Conservation (phyloP, 2,113 vertebrate genomes). For the Xyliphius kryptos region DNA sequence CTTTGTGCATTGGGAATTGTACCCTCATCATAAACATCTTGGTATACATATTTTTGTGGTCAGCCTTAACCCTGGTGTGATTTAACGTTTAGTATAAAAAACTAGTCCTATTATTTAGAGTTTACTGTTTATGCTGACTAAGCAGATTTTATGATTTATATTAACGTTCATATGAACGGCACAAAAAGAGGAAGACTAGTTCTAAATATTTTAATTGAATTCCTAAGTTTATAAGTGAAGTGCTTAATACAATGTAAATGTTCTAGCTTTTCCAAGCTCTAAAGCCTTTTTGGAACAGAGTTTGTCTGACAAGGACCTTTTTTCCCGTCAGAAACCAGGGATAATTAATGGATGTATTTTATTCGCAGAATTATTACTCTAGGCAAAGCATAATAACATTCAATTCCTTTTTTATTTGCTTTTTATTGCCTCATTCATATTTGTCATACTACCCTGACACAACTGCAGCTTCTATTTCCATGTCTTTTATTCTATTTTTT, state of each 20-base stretch:
- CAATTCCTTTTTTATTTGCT: slow-evolving; percentile 39
- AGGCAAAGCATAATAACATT: slow-evolving; percentile 14
- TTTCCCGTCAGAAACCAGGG: slow-evolving; percentile 35
- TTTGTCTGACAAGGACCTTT: slow-evolving; percentile 32
- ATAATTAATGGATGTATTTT: slow-evolving; percentile 41
- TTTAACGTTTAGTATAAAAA: too few species aligned
- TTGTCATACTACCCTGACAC: slow-evolving; percentile 35
- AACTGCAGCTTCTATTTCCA: slow-evolving; percentile 35
- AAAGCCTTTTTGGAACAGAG: slow-evolving; percentile 31
- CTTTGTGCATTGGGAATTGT: not conserved
- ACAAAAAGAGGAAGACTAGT: too few species aligned
- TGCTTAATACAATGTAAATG: slow-evolving; percentile 39
- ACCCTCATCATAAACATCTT: not conserved
- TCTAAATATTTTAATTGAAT: too few species aligned
- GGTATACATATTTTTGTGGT: too few species aligned
- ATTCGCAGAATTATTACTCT: slow-evolving; percentile 42
- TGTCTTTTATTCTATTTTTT: slow-evolving; percentile 45
- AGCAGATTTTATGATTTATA: too few species aligned
- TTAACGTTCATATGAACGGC: too few species aligned
- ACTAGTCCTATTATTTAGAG: too few species aligned
- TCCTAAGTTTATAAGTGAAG: slow-evolving; percentile 27
- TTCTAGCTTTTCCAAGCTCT: slow-evolving; percentile 31
- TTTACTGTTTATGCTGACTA: too few species aligned
- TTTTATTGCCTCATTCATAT: not conserved
- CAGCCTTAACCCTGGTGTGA: too few species aligned